Evolutionary conservation across 2,113 vertebrate genomes (phyloP).

Genomic region (Crotalus helleri): DNA sequence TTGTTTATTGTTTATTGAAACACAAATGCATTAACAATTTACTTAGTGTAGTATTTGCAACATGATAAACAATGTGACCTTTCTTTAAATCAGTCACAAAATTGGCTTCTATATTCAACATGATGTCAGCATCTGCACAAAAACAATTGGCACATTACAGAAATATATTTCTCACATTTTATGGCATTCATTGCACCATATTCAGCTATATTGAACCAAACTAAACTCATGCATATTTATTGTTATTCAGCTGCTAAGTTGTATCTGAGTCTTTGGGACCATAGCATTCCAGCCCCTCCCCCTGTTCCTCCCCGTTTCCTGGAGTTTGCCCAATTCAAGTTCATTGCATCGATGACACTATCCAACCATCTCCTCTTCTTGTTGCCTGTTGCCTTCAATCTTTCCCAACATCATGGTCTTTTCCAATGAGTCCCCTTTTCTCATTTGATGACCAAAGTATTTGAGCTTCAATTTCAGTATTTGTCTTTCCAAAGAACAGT

Average conservation of each 20-base stretch:
- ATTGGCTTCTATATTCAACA: constrained; percentile 46
- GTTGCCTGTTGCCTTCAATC: not conserved
- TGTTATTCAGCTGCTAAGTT: not conserved
- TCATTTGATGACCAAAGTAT: not conserved
- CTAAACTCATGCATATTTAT: constrained; percentile 34
- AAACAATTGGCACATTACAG: constrained; percentile 19
- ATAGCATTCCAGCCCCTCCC: not conserved
- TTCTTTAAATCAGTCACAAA: constrained; percentile 49
- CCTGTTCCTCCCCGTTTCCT: not conserved
- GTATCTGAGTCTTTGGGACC: not conserved
- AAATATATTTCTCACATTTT: constrained; percentile 33
- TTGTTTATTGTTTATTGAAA: constrained; percentile 23
- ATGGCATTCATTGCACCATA: constrained; percentile 39
- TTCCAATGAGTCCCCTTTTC: not conserved
- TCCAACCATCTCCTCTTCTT: not conserved
- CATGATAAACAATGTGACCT: constrained; percentile 41
- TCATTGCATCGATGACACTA: not conserved
- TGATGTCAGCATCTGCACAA: constrained; percentile 37
- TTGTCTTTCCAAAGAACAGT: not conserved
- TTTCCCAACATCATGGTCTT: not conserved
- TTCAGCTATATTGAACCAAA: constrained; percentile 9
- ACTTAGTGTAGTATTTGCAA: constrained; percentile 46
- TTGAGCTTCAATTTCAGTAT: not conserved
- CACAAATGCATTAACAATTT: constrained; percentile 40
- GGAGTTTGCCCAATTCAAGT: not conserved